These are phyloP conservation scores for Druon quercuslanigerum DNA, from an alignment of 1,140 invertebrate species.

Conservation along the genomic window DNA sequence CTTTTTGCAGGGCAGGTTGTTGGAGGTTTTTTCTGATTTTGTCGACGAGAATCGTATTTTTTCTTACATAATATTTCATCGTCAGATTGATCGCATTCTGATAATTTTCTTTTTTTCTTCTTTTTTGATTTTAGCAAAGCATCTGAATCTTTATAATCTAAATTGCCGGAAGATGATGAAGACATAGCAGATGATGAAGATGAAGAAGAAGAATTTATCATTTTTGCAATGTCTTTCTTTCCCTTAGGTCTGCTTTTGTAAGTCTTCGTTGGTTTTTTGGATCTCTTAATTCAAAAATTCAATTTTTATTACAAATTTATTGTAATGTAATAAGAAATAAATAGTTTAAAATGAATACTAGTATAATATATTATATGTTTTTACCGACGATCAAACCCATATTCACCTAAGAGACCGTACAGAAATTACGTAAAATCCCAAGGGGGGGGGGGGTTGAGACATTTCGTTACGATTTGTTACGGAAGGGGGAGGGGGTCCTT, in stretches of 20 bases:
- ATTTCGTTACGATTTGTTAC: too few species aligned
- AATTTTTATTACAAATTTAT: not conserved
- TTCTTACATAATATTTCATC: slow-evolving; percentile 36
- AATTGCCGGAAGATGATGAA: not conserved
- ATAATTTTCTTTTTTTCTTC: not conserved
- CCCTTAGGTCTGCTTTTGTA: not conserved
- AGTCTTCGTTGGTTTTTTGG: not conserved
- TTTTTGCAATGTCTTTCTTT: not conserved
- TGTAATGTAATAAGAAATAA: too few species aligned
- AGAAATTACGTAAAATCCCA: too few species aligned
- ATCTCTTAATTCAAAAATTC: not conserved
- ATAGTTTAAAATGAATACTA: not conserved
- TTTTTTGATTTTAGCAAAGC: too few species aligned
- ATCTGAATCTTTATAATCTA: slow-evolving; percentile 31
- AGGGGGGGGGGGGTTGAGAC: too few species aligned
- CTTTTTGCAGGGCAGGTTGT: not conserved
- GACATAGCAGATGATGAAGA: not conserved
- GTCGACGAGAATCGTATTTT: slow-evolving; percentile 43
- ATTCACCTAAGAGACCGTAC: too few species aligned
- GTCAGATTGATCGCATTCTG: not conserved
- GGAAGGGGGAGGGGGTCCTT: too few species aligned
- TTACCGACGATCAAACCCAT: too few species aligned
- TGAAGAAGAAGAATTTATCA: not conserved
- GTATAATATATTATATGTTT: too few species aligned
- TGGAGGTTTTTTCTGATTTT: slow-evolving; percentile 17